Base-by-base conservation (phyloP, 2,797 vertebrate species). In the Emydoidea blandingii region DNA sequence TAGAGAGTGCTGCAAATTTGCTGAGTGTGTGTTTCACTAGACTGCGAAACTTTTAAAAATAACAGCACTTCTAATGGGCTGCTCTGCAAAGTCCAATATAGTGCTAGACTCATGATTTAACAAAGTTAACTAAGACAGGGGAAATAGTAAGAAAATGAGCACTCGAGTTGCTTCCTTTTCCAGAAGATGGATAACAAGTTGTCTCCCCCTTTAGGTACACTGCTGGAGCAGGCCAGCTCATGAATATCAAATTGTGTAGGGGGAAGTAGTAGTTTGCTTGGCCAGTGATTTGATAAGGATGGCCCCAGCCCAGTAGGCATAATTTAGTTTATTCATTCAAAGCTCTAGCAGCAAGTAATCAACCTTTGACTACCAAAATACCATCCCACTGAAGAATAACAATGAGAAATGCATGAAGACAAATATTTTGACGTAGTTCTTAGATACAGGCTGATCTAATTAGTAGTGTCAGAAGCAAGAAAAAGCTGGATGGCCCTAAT, bases 361-460 rank as follows among this genome's bases (percentile, higher is more conserved):
- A 97, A 96, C 95, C 92, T 95, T 93, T 96, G 96, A 97, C 95
- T 97, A 96, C 96, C 97, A 97, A 95, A 95, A 96, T 96, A 95
- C 95, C 97, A 97, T 94, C 91, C 94, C 68, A 92, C 93, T 94
- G 79, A 95, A 97, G 94, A 96, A 92, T 95, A 97, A 95, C 95
- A 96, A 97, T 95, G 95, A 96, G 96, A 97, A 98, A 98, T 97
- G 95, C 96, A 97, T 81, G 89, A 97, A 96, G 97, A 97, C 97
- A 97, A 96, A 92, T 95, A 96, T 97, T 97, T 97, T 97, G 93
- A 96, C 94, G 96, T 90, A 96, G 91, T 96, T 96, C 97, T 96
- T 94, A 94, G 93, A 95, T 92, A 80, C 81, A 97, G 83, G 95
- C 86, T 97, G 97, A 97, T 98, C 94, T 97, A 97, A 98, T 97